Percentiles rank a stretch among this genome's conserved stretches.
Evolutionary conservation across 1,140 invertebrate genomes (phyloP).

Genomic region (Popillia japonica): DNA sequence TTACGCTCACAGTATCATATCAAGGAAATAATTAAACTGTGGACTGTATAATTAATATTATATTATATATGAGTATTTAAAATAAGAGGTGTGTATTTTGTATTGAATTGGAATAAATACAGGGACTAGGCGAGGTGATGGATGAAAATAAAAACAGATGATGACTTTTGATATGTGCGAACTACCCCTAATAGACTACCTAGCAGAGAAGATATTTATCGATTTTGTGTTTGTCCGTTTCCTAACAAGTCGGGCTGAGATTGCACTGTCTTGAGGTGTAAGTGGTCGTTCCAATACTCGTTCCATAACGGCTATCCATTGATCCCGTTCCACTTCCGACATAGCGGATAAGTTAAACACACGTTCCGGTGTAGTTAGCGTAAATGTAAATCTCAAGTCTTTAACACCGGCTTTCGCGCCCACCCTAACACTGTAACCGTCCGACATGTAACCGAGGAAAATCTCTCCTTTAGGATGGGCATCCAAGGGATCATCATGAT

Average conservation of each 20-base stretch:
- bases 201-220: conserved; percentile 76
- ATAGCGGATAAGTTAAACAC: conserved; percentile 84
- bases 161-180: conserved; percentile 35
- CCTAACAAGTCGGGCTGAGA: conserved; percentile 73
- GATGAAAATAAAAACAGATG: conserved; percentile 34
- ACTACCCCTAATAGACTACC: conserved; percentile 60
- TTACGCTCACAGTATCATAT: conserved; percentile 16
- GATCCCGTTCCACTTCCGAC: conserved; percentile 76
- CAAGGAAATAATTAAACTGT: conserved; percentile 12
- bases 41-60: conserved; percentile 13
- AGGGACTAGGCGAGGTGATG: conserved; percentile 45
- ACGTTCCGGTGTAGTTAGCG: conserved; percentile 83
- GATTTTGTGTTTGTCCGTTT: conserved; percentile 76
- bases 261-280: conserved; percentile 80
- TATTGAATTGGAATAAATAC: conserved; percentile 42
- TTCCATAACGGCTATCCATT: conserved; percentile 82
- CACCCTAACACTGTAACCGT: conserved; percentile 74
- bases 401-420: conserved; percentile 74
- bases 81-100: conserved; percentile 31
- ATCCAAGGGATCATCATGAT: conserved; percentile 85
- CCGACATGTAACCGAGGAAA: conserved; percentile 77
- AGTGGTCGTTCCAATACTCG: conserved; percentile 78
- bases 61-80: conserved; percentile 35
- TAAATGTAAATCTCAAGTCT: conserved; percentile 83
- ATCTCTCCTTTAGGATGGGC: conserved; percentile 92